Evolutionary conservation across 2,888 invertebrate species (phyloP).

Genomic region (Lithophane semibrunnea): DNA sequence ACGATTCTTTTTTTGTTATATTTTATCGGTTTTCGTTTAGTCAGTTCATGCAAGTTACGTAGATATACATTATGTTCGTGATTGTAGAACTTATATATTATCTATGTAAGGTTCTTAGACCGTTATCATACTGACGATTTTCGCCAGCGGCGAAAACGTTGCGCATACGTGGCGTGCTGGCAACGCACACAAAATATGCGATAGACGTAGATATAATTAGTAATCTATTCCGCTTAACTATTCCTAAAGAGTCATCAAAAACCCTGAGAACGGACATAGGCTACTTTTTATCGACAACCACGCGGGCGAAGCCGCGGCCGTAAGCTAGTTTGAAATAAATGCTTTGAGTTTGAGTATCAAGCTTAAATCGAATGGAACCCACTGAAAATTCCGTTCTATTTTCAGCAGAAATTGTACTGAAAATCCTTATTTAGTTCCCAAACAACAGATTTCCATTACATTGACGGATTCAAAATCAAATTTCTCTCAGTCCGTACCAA

Average conservation of each 20-base stretch:
- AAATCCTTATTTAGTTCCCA: conserved; percentile 8
- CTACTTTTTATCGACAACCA: too few species aligned
- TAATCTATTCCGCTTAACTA: too few species aligned
- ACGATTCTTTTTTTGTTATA: background rate
- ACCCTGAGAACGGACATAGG: too few species aligned
- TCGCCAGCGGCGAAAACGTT: too few species aligned
- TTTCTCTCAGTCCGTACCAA: conserved; percentile 60
- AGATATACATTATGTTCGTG: background rate
- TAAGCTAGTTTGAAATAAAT: too few species aligned
- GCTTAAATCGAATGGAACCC: background rate
- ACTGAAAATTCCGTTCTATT: conserved; percentile 15
- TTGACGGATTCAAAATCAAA: conserved; percentile 57
- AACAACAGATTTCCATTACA: conserved; percentile 39
- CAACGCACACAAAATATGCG: too few species aligned
- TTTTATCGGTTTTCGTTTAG: background rate
- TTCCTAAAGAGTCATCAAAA: too few species aligned
- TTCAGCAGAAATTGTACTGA: conserved; percentile 13
- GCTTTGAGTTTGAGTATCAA: background rate
- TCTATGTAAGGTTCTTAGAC: too few species aligned
- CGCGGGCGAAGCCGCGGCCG: too few species aligned
- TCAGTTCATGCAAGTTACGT: background rate
- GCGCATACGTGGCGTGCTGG: too few species aligned
- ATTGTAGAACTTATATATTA: background rate
- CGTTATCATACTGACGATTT: background rate
- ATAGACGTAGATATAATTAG: too few species aligned